These are phyloP conservation scores for Sitta europaea DNA, from an alignment of 2,113 vertebrate genomes.

Conservation along the genomic window DNA sequence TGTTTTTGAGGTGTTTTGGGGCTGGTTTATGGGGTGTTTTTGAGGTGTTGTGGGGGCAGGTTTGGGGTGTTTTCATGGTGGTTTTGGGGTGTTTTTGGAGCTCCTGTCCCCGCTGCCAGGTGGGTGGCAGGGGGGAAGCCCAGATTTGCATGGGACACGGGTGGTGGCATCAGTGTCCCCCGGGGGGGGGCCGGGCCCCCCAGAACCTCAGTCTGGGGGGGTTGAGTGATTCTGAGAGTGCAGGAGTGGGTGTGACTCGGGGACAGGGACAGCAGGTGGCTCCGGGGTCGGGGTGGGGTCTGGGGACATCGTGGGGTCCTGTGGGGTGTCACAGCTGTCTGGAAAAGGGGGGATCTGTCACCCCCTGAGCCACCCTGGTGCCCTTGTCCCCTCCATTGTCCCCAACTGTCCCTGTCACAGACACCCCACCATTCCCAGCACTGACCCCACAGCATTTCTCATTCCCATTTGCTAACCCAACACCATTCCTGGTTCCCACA, in stretches of 20 bases:
- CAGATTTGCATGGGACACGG: not conserved
- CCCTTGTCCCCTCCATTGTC: not conserved
- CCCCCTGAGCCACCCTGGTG: not conserved
- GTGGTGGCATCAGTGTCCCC: not conserved
- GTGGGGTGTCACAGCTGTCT: not conserved
- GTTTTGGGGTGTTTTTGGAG: not conserved
- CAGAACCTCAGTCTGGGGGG: not conserved
- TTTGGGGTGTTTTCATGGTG: not conserved
- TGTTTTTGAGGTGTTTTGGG: not conserved
- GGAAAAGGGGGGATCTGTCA: not conserved
- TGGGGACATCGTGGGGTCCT: not conserved
- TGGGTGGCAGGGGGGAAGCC: not conserved
- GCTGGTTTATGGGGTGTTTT: not conserved
- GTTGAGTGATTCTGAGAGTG: not conserved
- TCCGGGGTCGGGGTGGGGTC: not conserved
- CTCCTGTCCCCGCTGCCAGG: not conserved
- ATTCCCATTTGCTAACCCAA: too few relatives aligned
- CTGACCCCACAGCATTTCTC: not conserved
- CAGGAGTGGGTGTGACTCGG: rapidly evolving
- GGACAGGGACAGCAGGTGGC: not conserved
- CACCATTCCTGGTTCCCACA: too few relatives aligned
- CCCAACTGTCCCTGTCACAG: not conserved
- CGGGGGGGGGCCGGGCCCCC: rapidly evolving
- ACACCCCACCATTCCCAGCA: not conserved
- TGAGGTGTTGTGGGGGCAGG: rapidly evolving